Conservation (phyloP, 1,140 invertebrate species). For the Homarus americanus region DNA sequence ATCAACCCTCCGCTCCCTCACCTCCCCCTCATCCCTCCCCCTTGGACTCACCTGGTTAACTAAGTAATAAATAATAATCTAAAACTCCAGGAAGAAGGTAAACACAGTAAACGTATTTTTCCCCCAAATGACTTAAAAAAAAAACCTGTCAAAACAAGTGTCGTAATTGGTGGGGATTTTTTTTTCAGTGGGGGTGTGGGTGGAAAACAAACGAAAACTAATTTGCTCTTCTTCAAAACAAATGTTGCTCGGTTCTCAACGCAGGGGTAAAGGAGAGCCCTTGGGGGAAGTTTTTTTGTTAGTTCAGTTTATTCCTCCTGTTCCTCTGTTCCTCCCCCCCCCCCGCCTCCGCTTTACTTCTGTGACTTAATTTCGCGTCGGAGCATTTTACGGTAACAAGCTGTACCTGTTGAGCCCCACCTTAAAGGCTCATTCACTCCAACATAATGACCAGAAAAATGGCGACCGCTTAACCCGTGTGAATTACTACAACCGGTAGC, state of each 20-base stretch:
- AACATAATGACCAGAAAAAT: constrained; percentile 56
- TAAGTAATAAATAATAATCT: no score
- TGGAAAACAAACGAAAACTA: neutral
- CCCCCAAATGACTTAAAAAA: constrained; percentile 10
- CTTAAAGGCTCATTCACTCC: neutral
- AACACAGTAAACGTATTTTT: no score
- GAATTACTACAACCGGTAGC: constrained; percentile 57
- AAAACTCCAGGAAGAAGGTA: no score
- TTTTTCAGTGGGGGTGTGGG: constrained; percentile 2
- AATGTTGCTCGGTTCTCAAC: neutral
- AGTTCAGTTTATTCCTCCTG: no score
- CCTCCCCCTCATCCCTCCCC: no score
- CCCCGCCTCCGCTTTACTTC: constrained; percentile 6
- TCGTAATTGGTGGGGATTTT: neutral
- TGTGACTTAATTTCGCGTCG: constrained; percentile 47
- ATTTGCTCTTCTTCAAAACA: neutral
- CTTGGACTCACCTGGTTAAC: no score
- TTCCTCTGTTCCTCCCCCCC: no score
- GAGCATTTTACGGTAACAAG: constrained; percentile 25
- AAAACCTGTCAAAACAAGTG: constrained; percentile 13
- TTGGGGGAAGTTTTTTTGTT: no score
- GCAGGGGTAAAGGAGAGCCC: no score
- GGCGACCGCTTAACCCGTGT: constrained; percentile 41
- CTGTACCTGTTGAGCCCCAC: neutral
- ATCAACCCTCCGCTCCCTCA: no score